Evolutionary conservation across 2,113 vertebrate genomes (phyloP).

Genomic region (Salvelinus fontinalis): DNA sequence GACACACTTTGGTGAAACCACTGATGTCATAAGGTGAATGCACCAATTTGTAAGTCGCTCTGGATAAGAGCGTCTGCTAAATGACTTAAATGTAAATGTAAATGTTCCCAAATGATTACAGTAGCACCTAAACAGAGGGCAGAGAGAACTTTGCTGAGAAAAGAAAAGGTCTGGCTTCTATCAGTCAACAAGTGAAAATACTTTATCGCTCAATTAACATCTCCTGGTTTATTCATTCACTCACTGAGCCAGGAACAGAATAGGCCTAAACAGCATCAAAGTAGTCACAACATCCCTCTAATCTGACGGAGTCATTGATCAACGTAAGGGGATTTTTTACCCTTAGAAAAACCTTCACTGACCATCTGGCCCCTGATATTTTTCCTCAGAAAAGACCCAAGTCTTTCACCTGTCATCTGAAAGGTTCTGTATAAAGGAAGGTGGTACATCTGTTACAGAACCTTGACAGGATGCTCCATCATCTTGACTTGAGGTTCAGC

Average conservation of each 20-base stretch:
- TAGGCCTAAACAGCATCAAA: neutral
- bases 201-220: neutral
- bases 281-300: neutral
- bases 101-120: neutral
- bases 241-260: neutral
- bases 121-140: neutral
- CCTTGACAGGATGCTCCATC: neutral
- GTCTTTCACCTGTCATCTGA: neutral
- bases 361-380: neutral
- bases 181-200: slow-evolving; percentile 4
- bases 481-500: neutral
- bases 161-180: slow-evolving; percentile 3
- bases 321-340: neutral
- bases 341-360: neutral
- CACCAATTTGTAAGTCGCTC: too few species aligned
- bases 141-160: neutral
- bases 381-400: neutral
- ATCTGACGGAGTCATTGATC: neutral
- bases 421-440: slow-evolving; percentile 5
- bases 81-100: too few species aligned
- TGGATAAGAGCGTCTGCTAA: too few species aligned
- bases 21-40: too few species aligned
- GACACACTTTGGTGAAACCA: slow-evolving; percentile 8
- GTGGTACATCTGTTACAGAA: neutral
- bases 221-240: neutral